Conservation (phyloP, 1,140 invertebrate species). For the Meteorus sp. region DNA sequence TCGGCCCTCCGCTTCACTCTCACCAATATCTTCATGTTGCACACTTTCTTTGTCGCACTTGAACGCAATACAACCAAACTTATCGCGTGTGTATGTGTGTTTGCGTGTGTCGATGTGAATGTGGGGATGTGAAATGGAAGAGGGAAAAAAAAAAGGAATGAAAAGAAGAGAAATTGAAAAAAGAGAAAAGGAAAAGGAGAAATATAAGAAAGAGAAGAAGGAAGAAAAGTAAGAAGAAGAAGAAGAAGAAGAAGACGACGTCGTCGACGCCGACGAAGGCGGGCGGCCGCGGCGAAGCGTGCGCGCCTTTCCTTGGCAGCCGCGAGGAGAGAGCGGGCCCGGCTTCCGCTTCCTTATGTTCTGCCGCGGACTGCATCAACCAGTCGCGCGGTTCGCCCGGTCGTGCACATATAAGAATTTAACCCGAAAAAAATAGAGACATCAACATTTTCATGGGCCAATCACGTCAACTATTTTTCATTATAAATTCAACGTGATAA, state of each 20-base stretch:
- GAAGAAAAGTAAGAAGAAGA: conserved; percentile 12
- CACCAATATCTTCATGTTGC: too few relatives aligned
- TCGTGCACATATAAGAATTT: conserved; percentile 56
- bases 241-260: conserved; percentile 26
- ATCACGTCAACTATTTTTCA: not conserved
- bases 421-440: conserved; percentile 16
- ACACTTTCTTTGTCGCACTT: conserved; percentile 21
- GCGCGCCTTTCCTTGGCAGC: conserved; percentile 55
- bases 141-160: conserved; percentile 16
- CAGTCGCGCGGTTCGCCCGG: conserved; percentile 57
- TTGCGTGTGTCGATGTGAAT: not conserved
- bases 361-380: conserved; percentile 57
- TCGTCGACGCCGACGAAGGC: conserved; percentile 43
- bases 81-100: not conserved
- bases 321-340: conserved; percentile 30
- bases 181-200: conserved; percentile 20
- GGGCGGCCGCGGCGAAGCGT: conserved; percentile 53
- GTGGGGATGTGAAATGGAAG: conserved; percentile 7
- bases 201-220: conserved; percentile 11
- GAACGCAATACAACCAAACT: conserved; percentile 19
- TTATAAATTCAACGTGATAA: too few relatives aligned
- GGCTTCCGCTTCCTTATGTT: conserved; percentile 60
- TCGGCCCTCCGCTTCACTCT: conserved; percentile 23
- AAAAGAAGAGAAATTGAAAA: conserved; percentile 5
- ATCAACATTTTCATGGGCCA: not conserved